Evolutionary conservation across 2,888 invertebrate genomes (phyloP).

Genomic region (Sarcophaga variegata): DNA sequence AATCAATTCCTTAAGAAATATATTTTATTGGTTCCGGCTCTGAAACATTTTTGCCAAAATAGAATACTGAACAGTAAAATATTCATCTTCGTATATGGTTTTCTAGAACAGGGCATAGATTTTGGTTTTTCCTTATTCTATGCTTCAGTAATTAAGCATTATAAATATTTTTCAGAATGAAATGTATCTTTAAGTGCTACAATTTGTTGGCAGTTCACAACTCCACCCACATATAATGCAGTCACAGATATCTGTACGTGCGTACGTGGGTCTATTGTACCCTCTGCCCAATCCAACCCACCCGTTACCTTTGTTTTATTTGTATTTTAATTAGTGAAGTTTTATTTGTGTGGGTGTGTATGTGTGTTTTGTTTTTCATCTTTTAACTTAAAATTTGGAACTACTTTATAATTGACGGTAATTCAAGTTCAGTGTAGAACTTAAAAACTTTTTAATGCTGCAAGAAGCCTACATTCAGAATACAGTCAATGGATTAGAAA

Average conservation of each 20-base stretch:
- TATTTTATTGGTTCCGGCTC: no score
- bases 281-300: neutral
- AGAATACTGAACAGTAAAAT: no score
- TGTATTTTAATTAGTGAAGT: slow-evolving; percentile 53
- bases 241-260: slow-evolving; percentile 9
- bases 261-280: slow-evolving; percentile 9
- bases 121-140: neutral
- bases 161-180: slow-evolving; percentile 64
- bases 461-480: no score
- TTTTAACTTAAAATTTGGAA: neutral
- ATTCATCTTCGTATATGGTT: slow-evolving; percentile 1
- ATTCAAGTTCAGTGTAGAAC: neutral
- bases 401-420: neutral
- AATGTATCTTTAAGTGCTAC: slow-evolving; percentile 72
- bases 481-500: no score
- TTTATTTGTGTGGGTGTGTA: slow-evolving; percentile 11
- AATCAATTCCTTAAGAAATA: neutral
- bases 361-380: neutral
- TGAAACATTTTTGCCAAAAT: no score
- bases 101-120: neutral
- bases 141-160: slow-evolving; percentile 56
- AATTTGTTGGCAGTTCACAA: slow-evolving; percentile 60
- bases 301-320: slow-evolving; percentile 49
- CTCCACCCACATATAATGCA: slow-evolving; percentile 11
- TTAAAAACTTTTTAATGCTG: neutral